Base-by-base conservation (phyloP, 2,888 invertebrate species). In the Pandemis heparana region DNA sequence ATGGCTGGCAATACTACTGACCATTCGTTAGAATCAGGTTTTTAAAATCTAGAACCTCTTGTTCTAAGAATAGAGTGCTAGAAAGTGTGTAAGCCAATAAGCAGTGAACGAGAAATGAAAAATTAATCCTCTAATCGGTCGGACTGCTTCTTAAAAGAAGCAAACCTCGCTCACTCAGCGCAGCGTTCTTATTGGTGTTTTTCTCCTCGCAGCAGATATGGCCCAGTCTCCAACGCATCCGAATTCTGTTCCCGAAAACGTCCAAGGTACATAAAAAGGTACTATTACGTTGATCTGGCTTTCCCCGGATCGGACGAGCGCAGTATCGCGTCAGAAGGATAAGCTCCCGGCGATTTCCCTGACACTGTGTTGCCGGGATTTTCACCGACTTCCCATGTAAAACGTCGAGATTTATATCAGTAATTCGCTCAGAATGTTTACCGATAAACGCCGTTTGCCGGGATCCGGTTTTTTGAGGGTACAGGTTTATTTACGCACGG, bases 331-430 rank as follows among this genome's bases (percentile, higher is more conserved):
- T 48, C 41, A 18, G 62, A 43, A 14, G 51, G 70, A 70, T 71
- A 66, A 71, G 71, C 71, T 51, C 43, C 43, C 51, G 51, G 12
- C 61, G 66, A 66, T 66, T 32, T 66, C 71, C 60, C 66, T 43
- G 43, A 51, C 66, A 43, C 66, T 51, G 41, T 51, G 23, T 61
- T 60, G 39, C 41, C 64, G 7, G 48, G 16, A 60, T 46, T 60
- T 23, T 48, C n/a, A 38, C 65, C 48, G 23, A 41, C n/a, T 63
- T 63, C 23, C 23, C 63, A 43, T 23, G 65, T 39, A 41, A 71
- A 71, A 48, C 46, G 48, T 64, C 53, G 63, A 43, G 70, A 53
- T 53, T 67, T 67, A 59, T 53, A 41, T 51, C 41, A 46, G 56
- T 56, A 56, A 56, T 56, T 56, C 56, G 18, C 56, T 56, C 12